These are phyloP conservation scores for Prosapia bicincta DNA, from an alignment of 2,888 invertebrate genomes.

Conservation along the genomic window DNA sequence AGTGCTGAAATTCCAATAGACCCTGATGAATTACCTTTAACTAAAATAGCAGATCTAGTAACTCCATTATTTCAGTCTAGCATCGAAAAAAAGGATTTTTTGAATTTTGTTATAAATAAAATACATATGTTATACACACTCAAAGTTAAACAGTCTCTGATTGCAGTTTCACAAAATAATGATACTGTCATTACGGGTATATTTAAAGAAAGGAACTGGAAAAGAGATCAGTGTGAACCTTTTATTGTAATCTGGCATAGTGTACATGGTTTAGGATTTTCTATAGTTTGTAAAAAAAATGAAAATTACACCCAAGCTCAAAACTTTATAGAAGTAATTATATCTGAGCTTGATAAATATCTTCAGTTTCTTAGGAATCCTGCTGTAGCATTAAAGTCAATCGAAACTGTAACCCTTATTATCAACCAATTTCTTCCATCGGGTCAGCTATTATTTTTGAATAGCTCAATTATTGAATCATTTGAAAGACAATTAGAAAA, in stretches of 20 bases:
- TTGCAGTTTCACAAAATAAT: conserved; percentile 20
- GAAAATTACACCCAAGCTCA: conserved; percentile 20
- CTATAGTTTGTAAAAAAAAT: conserved; percentile 13
- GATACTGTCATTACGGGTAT: conserved; percentile 21
- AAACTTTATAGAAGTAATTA: conserved; percentile 18
- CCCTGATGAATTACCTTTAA: not conserved
- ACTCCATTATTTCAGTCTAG: conserved; percentile 17
- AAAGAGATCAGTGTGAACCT: not conserved
- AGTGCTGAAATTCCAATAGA: not conserved
- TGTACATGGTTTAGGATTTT: conserved; percentile 24
- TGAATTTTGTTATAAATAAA: conserved; percentile 18
- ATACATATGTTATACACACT: conserved; percentile 22
- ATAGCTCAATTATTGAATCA: conserved; percentile 17
- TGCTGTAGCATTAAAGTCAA: conserved; percentile 10
- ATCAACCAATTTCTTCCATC: conserved; percentile 23
- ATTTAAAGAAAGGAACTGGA: conserved; percentile 24
- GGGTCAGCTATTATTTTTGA: conserved; percentile 23
- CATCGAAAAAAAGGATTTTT: conserved; percentile 24
- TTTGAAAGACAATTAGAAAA: conserved; percentile 23
- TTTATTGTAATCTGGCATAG: conserved; percentile 26
- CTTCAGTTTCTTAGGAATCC: conserved; percentile 23
- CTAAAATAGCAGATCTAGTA: not conserved
- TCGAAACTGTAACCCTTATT: conserved; percentile 20
- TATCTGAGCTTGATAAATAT: conserved; percentile 19
- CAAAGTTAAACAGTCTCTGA: conserved; percentile 23